Percentiles rank a stretch among this genome's conserved stretches.
Evolutionary conservation across 2,797 vertebrate species (phyloP).

Genomic region (Octomys mimax): DNA sequence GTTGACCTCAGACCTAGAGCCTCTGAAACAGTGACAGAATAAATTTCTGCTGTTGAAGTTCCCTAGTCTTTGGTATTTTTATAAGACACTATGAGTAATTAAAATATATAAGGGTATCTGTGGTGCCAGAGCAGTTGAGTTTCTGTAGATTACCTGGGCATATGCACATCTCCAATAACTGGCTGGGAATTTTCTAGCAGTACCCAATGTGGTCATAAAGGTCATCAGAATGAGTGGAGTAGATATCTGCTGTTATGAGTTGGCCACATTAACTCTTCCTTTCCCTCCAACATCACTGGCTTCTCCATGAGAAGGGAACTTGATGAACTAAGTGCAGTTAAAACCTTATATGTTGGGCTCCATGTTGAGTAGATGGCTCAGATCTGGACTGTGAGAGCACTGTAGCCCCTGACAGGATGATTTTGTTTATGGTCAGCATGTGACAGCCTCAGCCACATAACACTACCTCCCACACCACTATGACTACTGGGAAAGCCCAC

Average conservation of each 20-base stretch:
- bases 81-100: neutral
- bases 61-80: neutral
- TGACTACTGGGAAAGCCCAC: neutral
- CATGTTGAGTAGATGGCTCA: neutral
- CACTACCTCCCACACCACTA: neutral
- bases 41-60: neutral
- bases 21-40: neutral
- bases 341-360: fast-evolving
- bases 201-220: neutral
- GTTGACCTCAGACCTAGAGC: neutral
- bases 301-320: neutral
- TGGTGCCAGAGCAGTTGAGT: neutral
- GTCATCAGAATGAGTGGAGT: neutral
- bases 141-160: neutral
- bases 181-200: neutral
- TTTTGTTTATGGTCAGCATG: neutral
- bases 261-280: neutral
- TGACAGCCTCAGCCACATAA: neutral
- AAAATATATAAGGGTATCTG: neutral
- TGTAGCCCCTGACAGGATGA: neutral
- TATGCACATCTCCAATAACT: neutral
- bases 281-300: neutral
- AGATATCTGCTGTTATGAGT: neutral
- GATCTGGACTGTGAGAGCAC: neutral
- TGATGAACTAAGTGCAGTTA: neutral